Evolutionary conservation across 2,888 invertebrate genomes (phyloP).

Genomic region (Nebria salina): DNA sequence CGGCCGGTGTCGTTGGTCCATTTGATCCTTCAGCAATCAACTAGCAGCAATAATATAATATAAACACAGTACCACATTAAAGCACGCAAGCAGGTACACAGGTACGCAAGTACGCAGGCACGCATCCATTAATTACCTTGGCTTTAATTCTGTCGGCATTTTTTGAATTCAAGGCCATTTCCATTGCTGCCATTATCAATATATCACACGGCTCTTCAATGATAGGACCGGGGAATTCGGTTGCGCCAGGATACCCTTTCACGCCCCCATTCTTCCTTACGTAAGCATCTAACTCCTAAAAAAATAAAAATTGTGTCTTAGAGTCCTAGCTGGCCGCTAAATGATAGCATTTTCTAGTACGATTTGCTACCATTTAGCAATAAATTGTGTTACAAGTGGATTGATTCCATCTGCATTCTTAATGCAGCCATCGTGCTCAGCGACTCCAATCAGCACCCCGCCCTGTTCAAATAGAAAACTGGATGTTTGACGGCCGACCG

Average conservation of each 20-base stretch:
- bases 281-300: conserved; percentile 62
- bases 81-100: no score
- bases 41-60: conserved; percentile 59
- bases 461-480: conserved; percentile 75
- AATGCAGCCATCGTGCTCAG: conserved; percentile 73
- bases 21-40: conserved; percentile 90
- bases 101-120: no score
- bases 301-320: background rate
- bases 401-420: conserved; percentile 75
- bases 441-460: conserved; percentile 76
- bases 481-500: conserved; percentile 82
- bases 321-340: no score
- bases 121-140: conserved; percentile 66
- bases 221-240: conserved; percentile 59
- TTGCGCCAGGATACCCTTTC: conserved; percentile 72
- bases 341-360: no score
- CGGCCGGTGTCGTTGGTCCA: conserved; percentile 89
- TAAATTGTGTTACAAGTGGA: conserved; percentile 65
- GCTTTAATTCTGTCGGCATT: conserved; percentile 77
- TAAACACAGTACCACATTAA: conserved; percentile 15
- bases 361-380: conserved; percentile 51
- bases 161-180: conserved; percentile 76
- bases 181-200: conserved; percentile 81
- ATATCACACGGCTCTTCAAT: conserved; percentile 78
- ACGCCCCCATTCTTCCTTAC: conserved; percentile 68